Percentiles rank a stretch among this genome's conserved stretches.
These are phyloP conservation scores for Nothoprocta pentlandii DNA, from an alignment of 2,113 vertebrate species.

Conservation along the genomic window DNA sequence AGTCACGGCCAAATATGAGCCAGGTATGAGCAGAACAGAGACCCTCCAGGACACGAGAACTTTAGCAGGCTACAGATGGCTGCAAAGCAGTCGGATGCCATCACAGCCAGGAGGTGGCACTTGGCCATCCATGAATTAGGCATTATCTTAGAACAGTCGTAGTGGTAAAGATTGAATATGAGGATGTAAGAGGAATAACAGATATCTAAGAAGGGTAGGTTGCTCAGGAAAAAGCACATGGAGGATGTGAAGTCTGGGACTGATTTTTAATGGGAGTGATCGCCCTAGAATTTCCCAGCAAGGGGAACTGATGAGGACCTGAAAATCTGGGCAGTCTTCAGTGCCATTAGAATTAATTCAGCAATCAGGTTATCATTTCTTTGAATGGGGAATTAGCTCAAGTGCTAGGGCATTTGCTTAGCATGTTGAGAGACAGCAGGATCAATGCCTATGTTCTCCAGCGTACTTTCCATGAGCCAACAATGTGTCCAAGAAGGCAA, in stretches of 20 bases:
- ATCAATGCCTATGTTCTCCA: too few species aligned
- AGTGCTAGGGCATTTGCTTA: constrained; percentile 70
- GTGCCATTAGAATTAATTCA: background rate
- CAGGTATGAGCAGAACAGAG: background rate
- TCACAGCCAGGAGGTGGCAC: background rate
- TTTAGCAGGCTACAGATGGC: background rate
- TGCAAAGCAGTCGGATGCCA: background rate
- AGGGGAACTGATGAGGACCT: background rate
- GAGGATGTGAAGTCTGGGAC: background rate
- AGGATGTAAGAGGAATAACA: background rate
- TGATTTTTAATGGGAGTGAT: background rate
- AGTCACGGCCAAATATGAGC: background rate
- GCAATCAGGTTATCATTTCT: background rate
- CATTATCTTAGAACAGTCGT: too few species aligned
- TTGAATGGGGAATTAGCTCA: constrained; percentile 66
- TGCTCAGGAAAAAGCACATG: background rate
- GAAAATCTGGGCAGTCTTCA: background rate
- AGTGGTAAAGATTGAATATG: background rate
- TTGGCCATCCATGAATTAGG: too few species aligned
- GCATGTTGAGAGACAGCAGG: constrained; percentile 7
- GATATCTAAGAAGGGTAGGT: background rate
- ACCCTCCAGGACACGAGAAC: background rate
- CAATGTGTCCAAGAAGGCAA: too few species aligned
- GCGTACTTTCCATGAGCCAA: too few species aligned
- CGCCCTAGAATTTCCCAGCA: background rate